Conservation (phyloP, 2,888 invertebrate species). For the Cerceris ruficornis region DNA sequence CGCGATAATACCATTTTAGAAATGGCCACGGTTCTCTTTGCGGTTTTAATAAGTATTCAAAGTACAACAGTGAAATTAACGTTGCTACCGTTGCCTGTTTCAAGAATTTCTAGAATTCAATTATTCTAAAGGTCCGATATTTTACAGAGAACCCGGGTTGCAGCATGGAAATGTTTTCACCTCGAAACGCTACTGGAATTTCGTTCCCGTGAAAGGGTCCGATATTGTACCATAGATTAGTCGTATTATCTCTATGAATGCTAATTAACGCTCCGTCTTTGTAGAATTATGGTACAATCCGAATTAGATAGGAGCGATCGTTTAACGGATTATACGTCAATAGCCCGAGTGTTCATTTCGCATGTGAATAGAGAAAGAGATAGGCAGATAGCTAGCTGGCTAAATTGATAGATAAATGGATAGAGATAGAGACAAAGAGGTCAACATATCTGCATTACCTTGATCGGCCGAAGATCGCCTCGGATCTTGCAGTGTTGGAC, state of each 20-base stretch:
- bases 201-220: too few relatives aligned
- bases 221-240: too few relatives aligned
- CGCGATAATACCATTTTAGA: conserved; percentile 15
- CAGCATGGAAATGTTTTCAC: too few relatives aligned
- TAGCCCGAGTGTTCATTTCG: too few relatives aligned
- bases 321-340: too few relatives aligned
- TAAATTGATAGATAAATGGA: background rate
- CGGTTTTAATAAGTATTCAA: conserved; percentile 7
- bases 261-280: too few relatives aligned
- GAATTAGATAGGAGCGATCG: too few relatives aligned
- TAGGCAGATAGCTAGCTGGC: background rate
- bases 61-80: background rate
- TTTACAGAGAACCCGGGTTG: too few relatives aligned
- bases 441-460: conserved; percentile 62
- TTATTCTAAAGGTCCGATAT: background rate
- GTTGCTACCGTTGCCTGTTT: background rate
- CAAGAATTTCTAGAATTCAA: conserved; percentile 2
- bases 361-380: too few relatives aligned
- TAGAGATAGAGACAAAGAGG: conserved; percentile 2
- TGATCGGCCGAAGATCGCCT: conserved; percentile 78
- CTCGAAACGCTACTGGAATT: too few relatives aligned
- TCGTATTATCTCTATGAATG: too few relatives aligned
- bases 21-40: background rate
- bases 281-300: too few relatives aligned
- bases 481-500: conserved; percentile 81